These are phyloP conservation scores for Caenorhabditis latens DNA, from an alignment of 1,140 invertebrate species.

Conservation along the genomic window DNA sequence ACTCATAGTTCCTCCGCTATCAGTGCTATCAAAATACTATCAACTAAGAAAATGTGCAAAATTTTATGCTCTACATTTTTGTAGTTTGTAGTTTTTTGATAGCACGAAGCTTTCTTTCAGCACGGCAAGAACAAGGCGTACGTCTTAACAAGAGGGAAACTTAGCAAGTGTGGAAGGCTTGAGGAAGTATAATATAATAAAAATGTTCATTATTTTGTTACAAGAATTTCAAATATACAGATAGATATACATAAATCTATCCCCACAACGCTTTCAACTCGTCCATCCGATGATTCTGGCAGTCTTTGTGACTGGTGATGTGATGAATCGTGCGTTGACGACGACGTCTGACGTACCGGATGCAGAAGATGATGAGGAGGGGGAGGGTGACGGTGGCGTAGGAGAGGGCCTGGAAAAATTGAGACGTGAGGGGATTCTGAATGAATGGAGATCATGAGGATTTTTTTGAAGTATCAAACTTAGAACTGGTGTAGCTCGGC, in stretches of 20 bases:
- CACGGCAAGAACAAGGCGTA: neutral
- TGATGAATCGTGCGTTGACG: slow-evolving; percentile 39
- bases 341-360: neutral
- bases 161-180: neutral
- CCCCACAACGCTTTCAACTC: neutral
- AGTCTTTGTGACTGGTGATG: slow-evolving; percentile 16
- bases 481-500: too few relatives aligned
- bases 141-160: neutral
- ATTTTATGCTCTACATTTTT: too few relatives aligned
- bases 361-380: slow-evolving; percentile 36
- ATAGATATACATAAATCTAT: neutral
- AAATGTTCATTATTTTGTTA: too few relatives aligned
- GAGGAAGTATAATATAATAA: neutral
- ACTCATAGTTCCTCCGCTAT: too few relatives aligned
- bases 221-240: too few relatives aligned
- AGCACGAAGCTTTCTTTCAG: neutral
- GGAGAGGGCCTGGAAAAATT: slow-evolving; percentile 1
- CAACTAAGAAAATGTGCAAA: too few relatives aligned
- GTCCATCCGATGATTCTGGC: slow-evolving; percentile 23
- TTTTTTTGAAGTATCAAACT: too few relatives aligned
- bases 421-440: too few relatives aligned
- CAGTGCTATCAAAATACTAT: too few relatives aligned
- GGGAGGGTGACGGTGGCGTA: slow-evolving; percentile 29
- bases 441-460: too few relatives aligned
- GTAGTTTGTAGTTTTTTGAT: neutral